phyloP scores from a whole-genome alignment of 1,140 invertebrate species.

The Eulimnadia texana region DNA sequence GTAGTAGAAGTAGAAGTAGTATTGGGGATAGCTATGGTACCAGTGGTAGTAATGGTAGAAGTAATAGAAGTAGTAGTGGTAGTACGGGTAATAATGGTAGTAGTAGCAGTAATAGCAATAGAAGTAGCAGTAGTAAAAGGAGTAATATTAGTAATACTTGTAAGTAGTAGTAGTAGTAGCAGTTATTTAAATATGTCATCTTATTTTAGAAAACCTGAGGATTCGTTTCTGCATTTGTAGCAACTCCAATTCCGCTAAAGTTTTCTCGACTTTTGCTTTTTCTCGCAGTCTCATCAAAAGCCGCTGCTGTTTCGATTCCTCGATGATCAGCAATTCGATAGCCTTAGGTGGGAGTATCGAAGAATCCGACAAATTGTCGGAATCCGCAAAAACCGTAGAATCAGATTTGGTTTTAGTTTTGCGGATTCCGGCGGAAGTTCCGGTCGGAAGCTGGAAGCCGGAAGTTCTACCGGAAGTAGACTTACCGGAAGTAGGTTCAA shows the following conservation, averaged over 20 bases:
- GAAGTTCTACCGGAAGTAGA: neutral
- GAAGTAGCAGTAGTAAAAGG: no score
- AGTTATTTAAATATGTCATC: no score
- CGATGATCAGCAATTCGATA: slow-evolving; percentile 1
- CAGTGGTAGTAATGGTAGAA: no score
- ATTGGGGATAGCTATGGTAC: no score
- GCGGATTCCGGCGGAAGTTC: neutral
- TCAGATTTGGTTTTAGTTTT: neutral
- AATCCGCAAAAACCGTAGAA: neutral
- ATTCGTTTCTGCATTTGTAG: slow-evolving; percentile 37
- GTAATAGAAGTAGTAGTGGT: no score
- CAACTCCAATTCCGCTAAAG: slow-evolving; percentile 38
- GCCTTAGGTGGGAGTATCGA: slow-evolving; percentile 1
- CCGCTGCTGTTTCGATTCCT: slow-evolving; percentile 28
- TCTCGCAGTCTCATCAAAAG: slow-evolving; percentile 37
- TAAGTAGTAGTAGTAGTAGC: no score
- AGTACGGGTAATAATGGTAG: no score
- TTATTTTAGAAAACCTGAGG: slow-evolving; percentile 23
- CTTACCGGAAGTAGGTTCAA: neutral
- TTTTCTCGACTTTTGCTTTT: slow-evolving; percentile 41
- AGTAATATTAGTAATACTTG: no score
- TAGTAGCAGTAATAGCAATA: no score
- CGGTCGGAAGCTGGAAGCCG: neutral
- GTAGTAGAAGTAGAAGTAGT: no score
- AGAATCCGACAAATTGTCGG: neutral